These are phyloP conservation scores for Drosophila virilis DNA, from an alignment of 1,140 invertebrate species.

Conservation along the genomic window DNA sequence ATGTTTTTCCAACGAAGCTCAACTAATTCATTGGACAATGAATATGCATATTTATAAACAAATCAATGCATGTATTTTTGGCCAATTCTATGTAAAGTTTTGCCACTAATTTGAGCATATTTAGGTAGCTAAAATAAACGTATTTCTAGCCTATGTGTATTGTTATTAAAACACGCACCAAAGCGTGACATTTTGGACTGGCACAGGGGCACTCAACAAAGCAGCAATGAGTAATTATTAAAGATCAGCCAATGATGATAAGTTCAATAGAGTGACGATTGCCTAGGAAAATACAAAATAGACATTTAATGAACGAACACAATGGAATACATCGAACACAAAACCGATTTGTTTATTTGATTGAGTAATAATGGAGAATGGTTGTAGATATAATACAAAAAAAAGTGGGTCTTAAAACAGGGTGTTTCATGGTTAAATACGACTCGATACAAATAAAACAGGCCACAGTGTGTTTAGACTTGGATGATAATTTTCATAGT, in stretches of 20 bases:
- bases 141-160: constrained; percentile 1
- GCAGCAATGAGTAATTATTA: constrained; percentile 1
- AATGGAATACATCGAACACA: background rate
- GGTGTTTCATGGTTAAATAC: no score
- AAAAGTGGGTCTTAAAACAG: no score
- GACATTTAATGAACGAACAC: background rate
- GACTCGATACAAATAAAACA: no score
- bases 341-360: no score
- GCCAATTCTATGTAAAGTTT: background rate
- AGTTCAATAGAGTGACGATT: background rate
- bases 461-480: no score
- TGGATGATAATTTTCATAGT: no score
- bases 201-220: constrained; percentile 9
- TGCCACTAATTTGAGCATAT: constrained; percentile 18
- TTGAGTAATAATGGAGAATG: no score
- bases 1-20: background rate
- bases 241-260: constrained; percentile 9
- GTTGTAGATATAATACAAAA: no score
- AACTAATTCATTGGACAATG: constrained; percentile 19
- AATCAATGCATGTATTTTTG: background rate
- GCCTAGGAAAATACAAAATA: background rate
- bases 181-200: constrained; percentile 27
- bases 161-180: constrained; percentile 30
- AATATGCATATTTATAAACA: constrained; percentile 12
- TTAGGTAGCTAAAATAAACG: constrained; percentile 1